Conservation (phyloP, 2,113 vertebrate species). For the Sinocyclocheilus grahami region DNA sequence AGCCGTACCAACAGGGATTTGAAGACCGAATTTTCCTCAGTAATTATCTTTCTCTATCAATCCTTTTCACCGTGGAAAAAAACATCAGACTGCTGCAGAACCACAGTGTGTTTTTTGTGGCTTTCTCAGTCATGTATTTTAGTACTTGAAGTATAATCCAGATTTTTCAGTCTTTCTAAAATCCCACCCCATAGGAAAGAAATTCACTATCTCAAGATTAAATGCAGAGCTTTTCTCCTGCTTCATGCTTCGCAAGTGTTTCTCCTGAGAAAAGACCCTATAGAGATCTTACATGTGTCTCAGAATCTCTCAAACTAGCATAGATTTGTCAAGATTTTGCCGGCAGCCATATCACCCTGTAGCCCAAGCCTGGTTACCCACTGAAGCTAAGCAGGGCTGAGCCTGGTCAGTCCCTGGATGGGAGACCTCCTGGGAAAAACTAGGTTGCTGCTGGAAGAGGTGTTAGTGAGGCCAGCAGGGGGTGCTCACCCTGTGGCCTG, state of each 20-base stretch:
- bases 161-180: background rate
- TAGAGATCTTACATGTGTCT: background rate
- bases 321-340: background rate
- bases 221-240: background rate
- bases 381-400: too few species aligned
- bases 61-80: background rate
- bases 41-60: slow-evolving; percentile 21
- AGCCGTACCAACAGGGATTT: slow-evolving; percentile 18
- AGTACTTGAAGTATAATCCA: background rate
- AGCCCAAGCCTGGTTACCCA: too few species aligned
- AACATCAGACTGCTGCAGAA: background rate
- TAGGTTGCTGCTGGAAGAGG: too few species aligned
- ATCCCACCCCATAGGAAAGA: background rate
- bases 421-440: too few species aligned
- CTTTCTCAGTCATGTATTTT: background rate
- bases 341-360: too few species aligned
- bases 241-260: background rate
- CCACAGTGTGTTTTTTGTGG: background rate
- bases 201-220: background rate
- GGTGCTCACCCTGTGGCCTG: too few species aligned
- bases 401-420: too few species aligned
- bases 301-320: background rate
- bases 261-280: background rate
- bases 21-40: slow-evolving; percentile 16
- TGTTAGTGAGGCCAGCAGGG: too few species aligned